Evolutionary conservation across 2,113 vertebrate species (phyloP), one percentile per base, ranked within the genome.

Genomic region (Chloroceryle aenea): DNA sequence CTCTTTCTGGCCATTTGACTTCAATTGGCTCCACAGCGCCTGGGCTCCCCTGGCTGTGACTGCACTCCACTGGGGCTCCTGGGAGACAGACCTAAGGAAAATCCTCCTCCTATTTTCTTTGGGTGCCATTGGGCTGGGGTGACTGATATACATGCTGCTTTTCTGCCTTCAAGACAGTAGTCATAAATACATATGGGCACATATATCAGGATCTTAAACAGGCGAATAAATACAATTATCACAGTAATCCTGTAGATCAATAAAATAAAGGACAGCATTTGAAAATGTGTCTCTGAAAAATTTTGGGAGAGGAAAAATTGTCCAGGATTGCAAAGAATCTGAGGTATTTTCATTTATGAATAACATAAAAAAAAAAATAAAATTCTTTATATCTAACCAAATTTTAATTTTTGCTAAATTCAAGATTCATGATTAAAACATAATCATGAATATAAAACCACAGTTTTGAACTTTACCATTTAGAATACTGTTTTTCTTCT

Each of bases 11-110:
- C 48, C 58, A 12, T 34, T 77, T 2, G 9, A 27, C 55, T 80
- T 40, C 22, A 3, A 3, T 4, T 15, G 16, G 17, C 20, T 16
- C 25, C n/a, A 4, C 0, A 0, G 55, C 29, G 22, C 10, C 23
- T 1, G 25, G 32, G 56, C 16, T 91, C 21, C 40, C 17, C 47
- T 75, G 34, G 52, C 36, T 13, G 15, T 18, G 62, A 32, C 38
- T 61, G 43, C 0, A 0, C 42, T 59, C 1, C 2, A 19, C 45
- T 73, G 45, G 21, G 26, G 40, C n/a, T 85, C 63, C 63, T 34
- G 55, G 34, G 27, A 53, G n/a, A 43, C 21, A 66, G 32, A 6
- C 38, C 11, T 0, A 1, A n/a, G 38, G 22, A 66, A 78, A 73
- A 13, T 7, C 19, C 6, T 9, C 15, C 42, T 64, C 14, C 48